Base-by-base conservation (phyloP, 2,113 vertebrate species). In the Chloropsis cyanopogon region DNA sequence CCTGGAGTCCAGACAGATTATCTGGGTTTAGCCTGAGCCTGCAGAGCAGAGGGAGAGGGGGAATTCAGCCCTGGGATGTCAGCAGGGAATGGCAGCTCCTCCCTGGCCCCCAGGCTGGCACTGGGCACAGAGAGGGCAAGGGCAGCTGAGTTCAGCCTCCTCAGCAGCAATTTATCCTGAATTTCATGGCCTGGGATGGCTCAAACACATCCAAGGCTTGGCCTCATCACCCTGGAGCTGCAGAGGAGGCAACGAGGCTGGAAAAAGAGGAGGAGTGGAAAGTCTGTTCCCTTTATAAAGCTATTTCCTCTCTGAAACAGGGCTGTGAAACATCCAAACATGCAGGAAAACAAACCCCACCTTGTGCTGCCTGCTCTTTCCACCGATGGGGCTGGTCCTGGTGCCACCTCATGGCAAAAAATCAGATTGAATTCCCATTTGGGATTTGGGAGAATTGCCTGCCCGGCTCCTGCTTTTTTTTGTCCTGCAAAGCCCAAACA, bases 251-350 rank as follows among this genome's bases (percentile, higher is more conserved):
- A 71, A 46, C 54, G 15, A 39, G 53, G 33, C 63, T 94, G 95
- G 96, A 94, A 97, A 96, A 91, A 96, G 82, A 94, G 93, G 86
- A 76, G 93, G 92, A 91, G 92, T 94, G 96, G 97, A 96, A 97
- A 95, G 82, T 92, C 89, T 93, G 83, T 15, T 78, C 61, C 59
- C 37, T 50, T 54, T 76, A 26, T 44, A 77, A 93, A 77, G 66
- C 59, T 86, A 94, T 93, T 97, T 98, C 96, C 96, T 97, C 91
- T 93, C 42, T 46, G 72, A 44, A 76, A 42, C 91, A 94, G 86
- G 88, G 63, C 75, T 23, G 22, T 33, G 75, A 23, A 78, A 70
- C 60, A 37, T 47, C 88, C 41, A 72, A 69, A 41, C 73, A 35
- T 2, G 47, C 73, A 69, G 57, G 54, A 60, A 84, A 86, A 79